phyloP scores from a whole-genome alignment of 2,113 vertebrate genomes.

The Balaeniceps rex region DNA sequence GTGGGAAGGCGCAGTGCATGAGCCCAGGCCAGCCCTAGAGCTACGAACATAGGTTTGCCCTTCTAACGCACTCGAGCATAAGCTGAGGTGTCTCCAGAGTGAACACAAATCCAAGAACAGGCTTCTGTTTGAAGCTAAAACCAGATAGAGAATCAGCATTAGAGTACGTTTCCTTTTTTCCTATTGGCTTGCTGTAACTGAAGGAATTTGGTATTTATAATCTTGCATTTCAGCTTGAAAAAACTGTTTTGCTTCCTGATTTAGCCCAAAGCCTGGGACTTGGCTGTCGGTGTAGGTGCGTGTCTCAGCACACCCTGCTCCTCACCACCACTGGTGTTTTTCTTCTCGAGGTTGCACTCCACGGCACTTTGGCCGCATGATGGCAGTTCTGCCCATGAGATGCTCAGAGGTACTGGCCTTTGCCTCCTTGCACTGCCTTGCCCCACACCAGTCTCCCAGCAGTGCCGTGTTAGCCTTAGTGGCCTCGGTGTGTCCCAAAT shows the following conservation, averaged over 20 bases:
- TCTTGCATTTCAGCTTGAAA: neutral
- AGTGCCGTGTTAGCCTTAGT: neutral
- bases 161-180: neutral
- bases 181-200: neutral
- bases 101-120: neutral
- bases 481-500: neutral
- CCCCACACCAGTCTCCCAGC: neutral
- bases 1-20: neutral
- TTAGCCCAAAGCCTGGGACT: neutral
- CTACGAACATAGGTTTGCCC: rapidly evolving
- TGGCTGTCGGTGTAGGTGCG: rapidly evolving
- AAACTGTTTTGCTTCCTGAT: neutral
- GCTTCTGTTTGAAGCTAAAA: neutral
- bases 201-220: neutral
- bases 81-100: neutral
- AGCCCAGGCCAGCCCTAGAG: neutral
- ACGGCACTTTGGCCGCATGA: neutral
- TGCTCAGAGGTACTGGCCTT: neutral
- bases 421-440: neutral
- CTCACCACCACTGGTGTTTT: neutral
- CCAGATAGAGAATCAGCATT: neutral
- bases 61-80: rapidly evolving
- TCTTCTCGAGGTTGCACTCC: neutral
- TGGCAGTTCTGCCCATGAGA: neutral
- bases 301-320: neutral